Base-by-base conservation (phyloP, 2,797 vertebrate species). In the Silurus aristotelis region DNA sequence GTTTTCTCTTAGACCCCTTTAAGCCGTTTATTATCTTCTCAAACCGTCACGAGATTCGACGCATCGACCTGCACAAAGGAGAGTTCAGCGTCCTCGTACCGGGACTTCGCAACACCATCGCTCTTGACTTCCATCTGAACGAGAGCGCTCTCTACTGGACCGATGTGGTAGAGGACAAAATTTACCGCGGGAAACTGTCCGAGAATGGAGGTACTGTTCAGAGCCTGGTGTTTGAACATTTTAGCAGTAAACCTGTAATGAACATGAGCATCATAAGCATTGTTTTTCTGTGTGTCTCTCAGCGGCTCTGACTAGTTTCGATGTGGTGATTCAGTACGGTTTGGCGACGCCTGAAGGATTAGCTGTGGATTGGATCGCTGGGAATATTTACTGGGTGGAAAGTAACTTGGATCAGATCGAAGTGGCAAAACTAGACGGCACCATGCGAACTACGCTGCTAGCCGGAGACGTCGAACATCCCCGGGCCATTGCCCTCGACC, bases 1-100 rank as follows among this genome's bases (percentile, higher is more conserved):
- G 10, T 52, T 31, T 46, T 67, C 48, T 52, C 20, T 19, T 92
- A 99, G 98, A 99, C 92, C 97, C 96, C 1, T 99, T 99, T 93
- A 98, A 98, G 87, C 98, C 97, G 0, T 99, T 98, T 90, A 99
- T 99, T 91, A 99, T 99, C 89, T 99, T 99, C 94, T 99, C 98
- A 77, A 99, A 99, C 89, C 98, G 98, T 61, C 98, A 99, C 0
- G 98, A 99, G 94, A 99, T 99, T 90, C 95, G 98, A 0, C 97
- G 98, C 85, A 99, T 99, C 0, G 98, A 99, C 91, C 95, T 99
- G 88, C 95, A 98, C 87, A 97, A 97, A 71, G 97, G 97, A 0
- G 98, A 99, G 92, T 99, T 98, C 93, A 99, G 97, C 0, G 98
- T 99, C 38, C 92, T 99, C 84, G 98, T 99, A 3, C 98, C 98